Base-by-base conservation (phyloP, 2,888 invertebrate genomes). In the Rugalucina vietnamica region DNA sequence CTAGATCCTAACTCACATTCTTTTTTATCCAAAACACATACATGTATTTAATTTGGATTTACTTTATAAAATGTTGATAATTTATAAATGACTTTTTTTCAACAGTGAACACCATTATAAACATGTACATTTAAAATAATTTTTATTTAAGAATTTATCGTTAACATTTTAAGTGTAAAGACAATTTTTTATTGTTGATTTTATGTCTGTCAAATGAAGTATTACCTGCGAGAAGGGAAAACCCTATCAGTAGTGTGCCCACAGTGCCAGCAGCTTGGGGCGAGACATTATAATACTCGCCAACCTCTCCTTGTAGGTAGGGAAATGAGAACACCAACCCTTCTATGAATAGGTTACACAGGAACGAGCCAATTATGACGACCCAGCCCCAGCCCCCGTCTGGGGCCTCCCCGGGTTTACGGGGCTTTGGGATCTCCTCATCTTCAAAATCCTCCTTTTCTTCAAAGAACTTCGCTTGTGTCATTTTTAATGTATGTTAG, bases 171-270 rank as follows among this genome's bases (percentile, higher is more conserved):
- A n/a, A n/a, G n/a, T n/a, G n/a, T n/a, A n/a, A n/a, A n/a, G n/a
- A n/a, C n/a, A n/a, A n/a, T n/a, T n/a, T n/a, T n/a, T n/a, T n/a
- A n/a, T n/a, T n/a, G n/a, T n/a, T n/a, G n/a, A n/a, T n/a, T n/a
- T n/a, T n/a, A n/a, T n/a, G n/a, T n/a, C n/a, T n/a, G n/a, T n/a
- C n/a, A n/a, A n/a, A 49, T 49, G 50, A 18, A 14, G 14, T 12
- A 29, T 72, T 72, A 72, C 72, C 72, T 72, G 43, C 21, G 14
- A 0, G 95, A 73, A 92, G 98, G 98, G 85, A 98, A 97, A 90
- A 98, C 97, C 70, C 99, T 99, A 94, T 99, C 99, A 82, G 92
- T 91, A 57, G 34, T 1, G 75, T 49, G 2, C 72, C 75, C 89
- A 88, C 65, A 87, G 80, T 81, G 85, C 90, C 60, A 77, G 88